Base-by-base conservation (phyloP, 2,888 invertebrate species). In the Calliphora vomitoria region DNA sequence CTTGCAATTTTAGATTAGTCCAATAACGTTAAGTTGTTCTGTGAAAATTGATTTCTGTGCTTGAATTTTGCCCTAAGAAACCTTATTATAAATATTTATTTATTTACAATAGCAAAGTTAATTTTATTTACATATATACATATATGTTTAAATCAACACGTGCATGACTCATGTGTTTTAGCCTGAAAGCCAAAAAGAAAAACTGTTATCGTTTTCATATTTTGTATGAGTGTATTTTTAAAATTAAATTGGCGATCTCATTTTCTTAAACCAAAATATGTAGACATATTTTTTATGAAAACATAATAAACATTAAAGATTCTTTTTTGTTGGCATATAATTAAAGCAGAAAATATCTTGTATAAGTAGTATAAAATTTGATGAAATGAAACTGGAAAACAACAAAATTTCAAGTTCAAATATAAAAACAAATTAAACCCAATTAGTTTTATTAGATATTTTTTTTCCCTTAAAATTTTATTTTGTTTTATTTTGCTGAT, bases 121-220 rank as follows among this genome's bases (percentile, higher is more conserved):
- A 13, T 41, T 10, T 41, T 41, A 3, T 18, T 66, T 13, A 5
- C 20, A 41, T 1, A n/a, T n/a, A n/a, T n/a, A n/a, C n/a, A n/a
- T n/a, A n/a, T 18, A 44, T 66, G 20, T 6, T 6, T 18, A 55
- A 55, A 55, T 44, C 13, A 41, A 44, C 66, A 66, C 64, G 66
- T 41, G 41, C 62, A 75, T 62, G 74, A 62, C 47, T 75, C 31
- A 75, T 55, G 47, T 60, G 47, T 60, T 58, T 55, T 15, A 38
- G 44, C 15, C 1, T 58, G 15, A 62, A 75, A 53, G 15, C 50
- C n/a, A 8, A 38, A 38, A n/a, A n/a, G 15, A 31, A 62, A 62
- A 6, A 31, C 31, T 25, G 50, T 13, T 35, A 35, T 53, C 5
- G 50, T 18, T 53, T 31, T 68, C 15, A 50, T 31, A 50, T 25